Evolutionary conservation across 1,140 invertebrate genomes (phyloP).

Genomic region (Pteromalus puparum): DNA sequence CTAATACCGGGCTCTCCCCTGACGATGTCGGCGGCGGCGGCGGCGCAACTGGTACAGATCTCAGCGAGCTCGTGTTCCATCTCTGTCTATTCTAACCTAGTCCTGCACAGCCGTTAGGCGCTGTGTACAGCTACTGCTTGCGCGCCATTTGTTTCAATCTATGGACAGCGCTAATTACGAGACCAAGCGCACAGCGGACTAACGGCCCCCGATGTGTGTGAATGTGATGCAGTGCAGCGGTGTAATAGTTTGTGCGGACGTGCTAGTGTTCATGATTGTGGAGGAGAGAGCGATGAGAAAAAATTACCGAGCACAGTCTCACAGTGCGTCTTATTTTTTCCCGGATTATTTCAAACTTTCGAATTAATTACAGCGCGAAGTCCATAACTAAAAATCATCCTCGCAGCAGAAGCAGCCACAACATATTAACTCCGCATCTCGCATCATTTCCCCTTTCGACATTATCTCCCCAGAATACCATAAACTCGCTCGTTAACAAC

Average conservation of each 20-base stretch:
- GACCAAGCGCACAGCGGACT: constrained; percentile 1
- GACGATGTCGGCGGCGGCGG: constrained; percentile 2
- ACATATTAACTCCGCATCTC: background rate
- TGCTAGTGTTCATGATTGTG: background rate
- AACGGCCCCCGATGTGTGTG: too few species aligned
- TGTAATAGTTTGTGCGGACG: background rate
- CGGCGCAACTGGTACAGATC: constrained; percentile 46
- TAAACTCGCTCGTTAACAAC: constrained; percentile 47
- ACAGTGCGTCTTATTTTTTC: background rate
- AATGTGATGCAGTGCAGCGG: background rate
- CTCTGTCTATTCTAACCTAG: constrained; percentile 9
- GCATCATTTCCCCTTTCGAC: constrained; percentile 34
- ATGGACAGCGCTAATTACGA: constrained; percentile 70
- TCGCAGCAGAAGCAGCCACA: background rate
- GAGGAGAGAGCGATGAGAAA: background rate
- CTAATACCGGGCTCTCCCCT: constrained; percentile 8
- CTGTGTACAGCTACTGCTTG: background rate
- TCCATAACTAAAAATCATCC: background rate
- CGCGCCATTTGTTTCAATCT: constrained; percentile 71
- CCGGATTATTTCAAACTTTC: too few species aligned
- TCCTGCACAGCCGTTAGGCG: background rate
- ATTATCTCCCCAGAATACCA: constrained; percentile 41
- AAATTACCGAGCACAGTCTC: background rate
- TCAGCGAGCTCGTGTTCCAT: background rate
- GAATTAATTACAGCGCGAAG: constrained; percentile 8